Conservation (phyloP, 2,888 invertebrate genomes). For the Drosophila aldrichi region DNA sequence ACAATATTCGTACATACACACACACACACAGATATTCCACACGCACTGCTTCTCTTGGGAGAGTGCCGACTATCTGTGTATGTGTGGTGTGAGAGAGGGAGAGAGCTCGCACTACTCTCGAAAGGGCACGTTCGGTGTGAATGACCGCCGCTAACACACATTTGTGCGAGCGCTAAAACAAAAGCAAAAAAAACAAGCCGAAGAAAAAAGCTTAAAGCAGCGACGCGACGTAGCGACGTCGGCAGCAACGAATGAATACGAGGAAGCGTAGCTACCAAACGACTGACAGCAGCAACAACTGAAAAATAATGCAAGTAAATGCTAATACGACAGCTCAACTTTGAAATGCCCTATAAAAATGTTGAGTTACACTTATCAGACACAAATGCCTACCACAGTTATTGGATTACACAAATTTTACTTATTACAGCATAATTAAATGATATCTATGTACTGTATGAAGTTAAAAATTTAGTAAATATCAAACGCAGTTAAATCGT, state of each 20-base stretch:
- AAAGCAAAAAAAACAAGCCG: conserved; percentile 52
- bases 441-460: neutral
- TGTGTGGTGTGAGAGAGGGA: conserved; percentile 26
- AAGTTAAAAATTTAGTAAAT: neutral
- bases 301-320: conserved; percentile 66
- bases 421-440: neutral
- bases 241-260: conserved; percentile 44
- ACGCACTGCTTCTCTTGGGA: conserved; percentile 49
- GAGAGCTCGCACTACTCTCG: conserved; percentile 55
- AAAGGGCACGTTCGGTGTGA: conserved; percentile 84
- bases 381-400: neutral
- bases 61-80: conserved; percentile 18
- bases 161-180: conserved; percentile 78
- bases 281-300: conserved; percentile 48
- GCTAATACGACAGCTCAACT: conserved; percentile 12
- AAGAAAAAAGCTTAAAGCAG: conserved; percentile 44
- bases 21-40: conserved; percentile 13
- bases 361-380: neutral
- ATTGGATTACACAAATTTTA: neutral
- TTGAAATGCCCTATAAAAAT: conserved; percentile 36
- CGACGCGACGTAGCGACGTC: conserved; percentile 50
- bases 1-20: conserved; percentile 1
- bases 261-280: conserved; percentile 57
- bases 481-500: neutral
- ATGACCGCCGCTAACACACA: conserved; percentile 85